Evolutionary conservation across 2,888 invertebrate genomes (phyloP).

Genomic region (Drosophila macrothrix): DNA sequence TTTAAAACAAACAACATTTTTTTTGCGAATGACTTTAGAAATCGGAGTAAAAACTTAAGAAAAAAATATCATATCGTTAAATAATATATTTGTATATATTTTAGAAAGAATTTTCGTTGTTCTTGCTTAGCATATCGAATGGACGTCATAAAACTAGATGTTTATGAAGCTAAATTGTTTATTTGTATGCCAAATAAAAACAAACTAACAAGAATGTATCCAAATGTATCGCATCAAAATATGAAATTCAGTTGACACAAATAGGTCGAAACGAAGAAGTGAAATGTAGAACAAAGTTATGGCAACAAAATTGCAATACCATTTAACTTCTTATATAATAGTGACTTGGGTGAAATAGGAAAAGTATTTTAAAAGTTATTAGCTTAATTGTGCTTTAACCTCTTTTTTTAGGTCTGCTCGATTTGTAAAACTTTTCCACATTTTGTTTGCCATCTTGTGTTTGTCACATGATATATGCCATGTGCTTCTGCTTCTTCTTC

Average conservation of each 20-base stretch:
- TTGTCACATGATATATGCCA: conserved; percentile 1
- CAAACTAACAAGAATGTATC: conserved; percentile 3
- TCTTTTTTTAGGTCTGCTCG: not conserved
- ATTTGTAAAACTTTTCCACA: conserved; percentile 27
- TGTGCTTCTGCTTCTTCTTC: not conserved
- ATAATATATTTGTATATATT: not conserved
- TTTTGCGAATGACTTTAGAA: not conserved
- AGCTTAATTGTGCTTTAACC: conserved; percentile 14
- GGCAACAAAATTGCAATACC: not conserved
- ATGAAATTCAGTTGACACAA: conserved; percentile 39
- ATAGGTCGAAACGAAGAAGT: conserved; percentile 18
- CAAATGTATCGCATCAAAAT: conserved; percentile 44
- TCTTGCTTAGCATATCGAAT: not conserved
- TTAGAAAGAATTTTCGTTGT: not conserved
- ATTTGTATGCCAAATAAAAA: not conserved
- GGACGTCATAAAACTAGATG: not conserved
- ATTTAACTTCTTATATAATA: not conserved
- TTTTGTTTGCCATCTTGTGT: not conserved
- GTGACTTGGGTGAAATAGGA: not conserved
- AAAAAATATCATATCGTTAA: not conserved
- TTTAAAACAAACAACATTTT: not conserved
- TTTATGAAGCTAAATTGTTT: not conserved
- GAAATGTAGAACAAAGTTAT: not conserved
- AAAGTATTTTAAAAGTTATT: not conserved
- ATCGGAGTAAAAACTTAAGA: not conserved